Percentiles rank a stretch among this genome's conserved stretches.
phyloP scores from a whole-genome alignment of 2,888 invertebrate genomes.

The Ophion ellenae region DNA sequence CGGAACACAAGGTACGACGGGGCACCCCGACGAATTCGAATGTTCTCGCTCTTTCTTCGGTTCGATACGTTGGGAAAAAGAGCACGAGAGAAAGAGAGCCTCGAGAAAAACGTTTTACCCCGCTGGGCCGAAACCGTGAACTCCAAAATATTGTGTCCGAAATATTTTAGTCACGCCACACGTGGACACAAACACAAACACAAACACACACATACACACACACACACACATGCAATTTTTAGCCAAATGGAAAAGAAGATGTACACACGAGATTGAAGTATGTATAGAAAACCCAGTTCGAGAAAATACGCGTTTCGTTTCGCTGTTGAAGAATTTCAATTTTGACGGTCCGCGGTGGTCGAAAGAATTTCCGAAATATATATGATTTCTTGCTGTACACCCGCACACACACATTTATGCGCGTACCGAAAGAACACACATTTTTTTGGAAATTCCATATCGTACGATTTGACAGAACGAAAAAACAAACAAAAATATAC shows the following conservation, averaged over 20 bases:
- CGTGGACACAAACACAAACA: constrained; percentile 26
- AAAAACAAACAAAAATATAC: too few relatives aligned
- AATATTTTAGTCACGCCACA: constrained; percentile 62
- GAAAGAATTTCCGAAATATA: neutral
- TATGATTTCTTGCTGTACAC: neutral
- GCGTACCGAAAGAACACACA: neutral
- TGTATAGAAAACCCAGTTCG: neutral
- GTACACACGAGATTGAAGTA: constrained; percentile 19
- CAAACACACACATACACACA: neutral
- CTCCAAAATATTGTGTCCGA: constrained; percentile 65
- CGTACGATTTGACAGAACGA: too few relatives aligned
- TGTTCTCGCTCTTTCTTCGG: constrained; percentile 8
- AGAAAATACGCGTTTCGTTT: constrained; percentile 45
- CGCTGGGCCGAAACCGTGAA: constrained; percentile 61
- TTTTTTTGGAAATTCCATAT: too few relatives aligned
- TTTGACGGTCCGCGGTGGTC: constrained; percentile 30
- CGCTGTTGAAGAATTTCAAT: constrained; percentile 31
- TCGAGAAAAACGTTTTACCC: constrained; percentile 34
- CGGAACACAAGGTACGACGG: constrained; percentile 1
- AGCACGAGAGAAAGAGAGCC: neutral
- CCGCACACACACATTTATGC: neutral
- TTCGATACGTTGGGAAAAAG: constrained; percentile 9
- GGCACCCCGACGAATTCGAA: constrained; percentile 24
- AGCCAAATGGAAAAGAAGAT: constrained; percentile 10
- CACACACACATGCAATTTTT: neutral